Base-by-base conservation (phyloP, 2,113 vertebrate species). In the Pomatostomus ruficeps region DNA sequence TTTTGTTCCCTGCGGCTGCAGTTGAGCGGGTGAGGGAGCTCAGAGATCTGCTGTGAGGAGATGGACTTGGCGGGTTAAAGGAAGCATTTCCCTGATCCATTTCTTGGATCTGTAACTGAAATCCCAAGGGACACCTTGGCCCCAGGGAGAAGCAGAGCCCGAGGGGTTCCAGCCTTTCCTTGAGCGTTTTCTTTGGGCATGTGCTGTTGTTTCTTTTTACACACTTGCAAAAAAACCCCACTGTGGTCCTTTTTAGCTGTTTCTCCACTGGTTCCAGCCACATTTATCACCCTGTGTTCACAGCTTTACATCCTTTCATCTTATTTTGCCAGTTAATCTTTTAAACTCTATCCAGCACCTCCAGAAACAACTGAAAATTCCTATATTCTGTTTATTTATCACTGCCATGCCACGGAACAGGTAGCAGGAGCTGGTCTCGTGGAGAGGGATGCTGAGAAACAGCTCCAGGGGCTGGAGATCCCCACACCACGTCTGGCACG, bases 401-500 rank as follows among this genome's bases (percentile, higher is more conserved):
- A 2, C 20, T 3, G 24, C 2, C 14, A 0, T 2, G 3, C 13
- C 7, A 0, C 12, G 5, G 43, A 63, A 2, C 2, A 2, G 29
- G 38, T 43, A 38, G 19, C 8, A 9, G 52, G 74, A 76, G 65
- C 51, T 20, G n/a, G 24, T 35, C 45, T 33, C 0, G 0, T 31
- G 7, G 16, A 0, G 0, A 28, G 42, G 1, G 9, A 4, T 8
- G 55, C 0, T 3, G 14, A 45, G 24, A 0, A 3, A 8, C 5
- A 6, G 7, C 65, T 45, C 42, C 6, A 1, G 45, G 46, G 45
- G 11, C 49, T 7, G 9, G 24, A 51, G 2, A 12, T 19, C 55
- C 66, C 36, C 11, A 1, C 2, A 0, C 11, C 2, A 0, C 2
- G 0, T 4, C 40, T 29, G 20, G n/a, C 36, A 7, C 18, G 17